A percentile compares a stretch with the other conserved stretches of the same genome.
Conservation (phyloP, 2,113 vertebrate species). For the Tachycineta bicolor region DNA sequence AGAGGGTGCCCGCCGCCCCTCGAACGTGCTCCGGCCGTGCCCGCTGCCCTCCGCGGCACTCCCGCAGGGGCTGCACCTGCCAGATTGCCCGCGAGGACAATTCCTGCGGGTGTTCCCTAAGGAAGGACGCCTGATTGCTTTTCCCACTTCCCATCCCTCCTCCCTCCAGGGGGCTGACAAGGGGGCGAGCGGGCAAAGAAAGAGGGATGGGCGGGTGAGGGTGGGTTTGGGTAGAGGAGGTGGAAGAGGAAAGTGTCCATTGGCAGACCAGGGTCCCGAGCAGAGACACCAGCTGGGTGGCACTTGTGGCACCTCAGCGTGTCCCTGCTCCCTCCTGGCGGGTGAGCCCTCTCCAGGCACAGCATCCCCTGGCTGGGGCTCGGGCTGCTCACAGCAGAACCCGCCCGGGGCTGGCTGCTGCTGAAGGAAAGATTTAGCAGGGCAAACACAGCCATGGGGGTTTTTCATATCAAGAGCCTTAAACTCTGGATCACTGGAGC, state of each 20-base stretch:
- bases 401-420: not conserved
- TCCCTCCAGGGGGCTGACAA: not conserved
- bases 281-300: not conserved
- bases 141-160: not conserved
- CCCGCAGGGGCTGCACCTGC: not conserved
- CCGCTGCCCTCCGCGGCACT: not conserved
- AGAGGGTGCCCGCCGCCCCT: not conserved
- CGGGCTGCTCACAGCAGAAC: not conserved
- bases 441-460: not conserved
- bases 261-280: not conserved
- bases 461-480: not conserved
- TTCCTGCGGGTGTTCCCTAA: not conserved
- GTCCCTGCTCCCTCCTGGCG: accelerated
- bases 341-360: not conserved
- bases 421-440: not conserved
- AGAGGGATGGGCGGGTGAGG: accelerated
- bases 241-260: not conserved
- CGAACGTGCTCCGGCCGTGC: not conserved
- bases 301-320: accelerated
- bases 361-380: not conserved
- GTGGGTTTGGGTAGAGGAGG: not conserved
- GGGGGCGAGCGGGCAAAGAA: not conserved
- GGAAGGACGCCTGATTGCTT: not conserved
- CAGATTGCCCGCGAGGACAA: not conserved
- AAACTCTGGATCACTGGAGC: not conserved